Evolutionary conservation across 2,797 vertebrate genomes (phyloP).

Genomic region (Varecia variegata): DNA sequence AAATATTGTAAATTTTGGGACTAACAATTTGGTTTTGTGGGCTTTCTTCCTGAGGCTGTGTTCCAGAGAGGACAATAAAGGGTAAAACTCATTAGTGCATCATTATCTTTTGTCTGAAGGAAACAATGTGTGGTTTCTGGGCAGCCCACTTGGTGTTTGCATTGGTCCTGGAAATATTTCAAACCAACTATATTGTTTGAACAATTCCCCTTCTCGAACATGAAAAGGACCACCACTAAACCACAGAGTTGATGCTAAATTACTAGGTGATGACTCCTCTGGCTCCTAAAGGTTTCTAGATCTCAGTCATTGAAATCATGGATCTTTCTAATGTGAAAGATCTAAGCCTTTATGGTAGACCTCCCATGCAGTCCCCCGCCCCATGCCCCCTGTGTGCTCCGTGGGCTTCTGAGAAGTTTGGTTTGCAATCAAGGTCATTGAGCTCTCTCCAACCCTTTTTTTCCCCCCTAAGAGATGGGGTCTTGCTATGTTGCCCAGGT

Average conservation of each 20-base stretch:
- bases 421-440: constrained; percentile 22
- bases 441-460: neutral
- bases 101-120: constrained; percentile 79
- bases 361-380: constrained; percentile 59
- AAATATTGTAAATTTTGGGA: constrained; percentile 67
- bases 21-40: constrained; percentile 67
- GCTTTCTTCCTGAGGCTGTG: constrained; percentile 67
- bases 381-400: neutral
- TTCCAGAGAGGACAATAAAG: constrained; percentile 71
- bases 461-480: neutral
- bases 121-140: constrained; percentile 76
- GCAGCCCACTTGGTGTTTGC: constrained; percentile 72
- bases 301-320: constrained; percentile 62
- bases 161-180: constrained; percentile 73
- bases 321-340: constrained; percentile 67
- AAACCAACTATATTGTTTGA: constrained; percentile 72
- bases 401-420: constrained; percentile 50
- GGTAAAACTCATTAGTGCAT: constrained; percentile 73
- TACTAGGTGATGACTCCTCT: constrained; percentile 74
- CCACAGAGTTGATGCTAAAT: constrained; percentile 73
- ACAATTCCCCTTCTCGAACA: constrained; percentile 57
- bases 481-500: neutral
- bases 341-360: constrained; percentile 55
- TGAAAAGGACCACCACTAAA: constrained; percentile 65
- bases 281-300: constrained; percentile 72